Evolutionary conservation across 2,113 vertebrate genomes (phyloP).

Genomic region (Chloebia gouldiae): DNA sequence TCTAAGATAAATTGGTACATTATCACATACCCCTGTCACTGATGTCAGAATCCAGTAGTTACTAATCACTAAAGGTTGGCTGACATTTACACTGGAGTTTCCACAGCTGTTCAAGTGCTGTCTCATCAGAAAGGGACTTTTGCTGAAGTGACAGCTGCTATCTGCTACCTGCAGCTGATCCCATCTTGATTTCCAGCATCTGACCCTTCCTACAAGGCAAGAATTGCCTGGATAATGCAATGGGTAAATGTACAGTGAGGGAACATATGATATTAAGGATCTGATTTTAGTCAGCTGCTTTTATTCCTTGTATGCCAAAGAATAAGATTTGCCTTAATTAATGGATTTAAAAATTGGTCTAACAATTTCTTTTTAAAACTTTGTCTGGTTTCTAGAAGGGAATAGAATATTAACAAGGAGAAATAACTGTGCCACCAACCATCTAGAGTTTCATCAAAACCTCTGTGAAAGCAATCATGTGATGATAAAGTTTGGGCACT

Average conservation of each 20-base stretch:
- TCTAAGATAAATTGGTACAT: not conserved
- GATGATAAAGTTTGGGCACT: slow-evolving; percentile 22
- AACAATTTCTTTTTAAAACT: not conserved
- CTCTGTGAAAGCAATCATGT: not conserved
- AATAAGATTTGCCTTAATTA: slow-evolving; percentile 61
- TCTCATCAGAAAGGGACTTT: not conserved
- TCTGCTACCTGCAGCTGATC: not conserved
- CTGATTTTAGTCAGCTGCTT: slow-evolving; percentile 62
- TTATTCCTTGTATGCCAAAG: slow-evolving; percentile 52
- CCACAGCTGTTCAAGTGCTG: not conserved
- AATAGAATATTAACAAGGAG: not conserved
- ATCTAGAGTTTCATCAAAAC: slow-evolving; percentile 3
- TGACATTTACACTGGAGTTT: not conserved
- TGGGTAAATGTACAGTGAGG: not conserved
- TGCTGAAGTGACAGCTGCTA: not conserved
- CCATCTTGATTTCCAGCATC: not conserved
- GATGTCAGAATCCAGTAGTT: not conserved
- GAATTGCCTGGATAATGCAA: not conserved
- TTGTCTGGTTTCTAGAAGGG: not conserved
- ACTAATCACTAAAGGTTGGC: not conserved
- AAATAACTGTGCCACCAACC: not conserved
- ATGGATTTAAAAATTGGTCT: slow-evolving; percentile 58
- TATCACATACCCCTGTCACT: not conserved
- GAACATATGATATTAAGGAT: slow-evolving; percentile 56
- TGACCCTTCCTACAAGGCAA: not conserved